Conservation (phyloP, 2,113 vertebrate species). For the Poicephalus gulielmi region DNA sequence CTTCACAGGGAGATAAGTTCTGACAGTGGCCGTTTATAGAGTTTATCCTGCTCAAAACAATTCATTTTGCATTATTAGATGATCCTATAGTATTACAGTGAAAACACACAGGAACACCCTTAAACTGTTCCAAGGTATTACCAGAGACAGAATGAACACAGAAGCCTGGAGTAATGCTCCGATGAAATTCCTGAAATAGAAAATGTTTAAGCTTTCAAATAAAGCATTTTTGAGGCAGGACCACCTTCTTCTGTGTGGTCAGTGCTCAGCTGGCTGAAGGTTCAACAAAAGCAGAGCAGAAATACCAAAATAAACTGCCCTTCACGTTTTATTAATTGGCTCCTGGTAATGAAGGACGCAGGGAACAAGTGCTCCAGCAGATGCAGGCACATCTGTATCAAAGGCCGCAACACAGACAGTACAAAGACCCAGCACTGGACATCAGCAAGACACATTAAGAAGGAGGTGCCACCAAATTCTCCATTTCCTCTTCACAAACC, state of each 20-base stretch:
- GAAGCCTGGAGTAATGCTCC: not conserved
- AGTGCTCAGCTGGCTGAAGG: not conserved
- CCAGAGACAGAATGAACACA: constrained; percentile 22
- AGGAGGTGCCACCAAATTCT: not conserved
- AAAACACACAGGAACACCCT: constrained; percentile 16
- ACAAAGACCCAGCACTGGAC: not conserved
- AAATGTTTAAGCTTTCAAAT: constrained; percentile 1
- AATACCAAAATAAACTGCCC: not conserved
- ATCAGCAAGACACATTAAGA: not conserved
- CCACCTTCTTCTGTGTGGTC: not conserved
- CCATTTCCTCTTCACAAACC: not conserved
- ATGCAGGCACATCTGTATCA: not conserved
- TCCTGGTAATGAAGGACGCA: not conserved
- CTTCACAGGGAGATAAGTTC: not conserved
- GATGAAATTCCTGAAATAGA: constrained; percentile 13
- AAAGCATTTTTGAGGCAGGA: not conserved
- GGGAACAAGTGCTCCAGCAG: not conserved
- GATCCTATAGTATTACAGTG: not conserved
- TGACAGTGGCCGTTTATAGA: not conserved
- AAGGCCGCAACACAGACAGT: not conserved
- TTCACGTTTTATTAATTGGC: not conserved
- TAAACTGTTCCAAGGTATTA: constrained; percentile 40
- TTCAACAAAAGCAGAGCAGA: not conserved
- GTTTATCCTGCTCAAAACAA: not conserved
- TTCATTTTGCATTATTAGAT: not conserved